Conservation (phyloP, 2,888 invertebrate species). For the Hypercompe scribonia region DNA sequence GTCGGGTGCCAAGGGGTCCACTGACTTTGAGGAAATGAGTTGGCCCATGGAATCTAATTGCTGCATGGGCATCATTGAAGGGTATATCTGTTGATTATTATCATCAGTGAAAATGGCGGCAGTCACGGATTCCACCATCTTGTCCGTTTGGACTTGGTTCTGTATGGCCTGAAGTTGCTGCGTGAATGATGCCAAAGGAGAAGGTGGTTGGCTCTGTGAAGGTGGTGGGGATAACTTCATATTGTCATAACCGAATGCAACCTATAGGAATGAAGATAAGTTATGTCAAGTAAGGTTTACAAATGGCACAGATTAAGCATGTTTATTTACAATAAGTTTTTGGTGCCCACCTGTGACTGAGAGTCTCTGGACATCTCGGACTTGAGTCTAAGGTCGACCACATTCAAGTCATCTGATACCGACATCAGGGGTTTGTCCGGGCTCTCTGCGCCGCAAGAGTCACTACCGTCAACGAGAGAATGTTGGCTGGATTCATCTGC, state of each 20-base stretch:
- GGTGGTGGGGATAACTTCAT: constrained; percentile 86
- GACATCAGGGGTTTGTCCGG: constrained; percentile 56
- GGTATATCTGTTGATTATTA: constrained; percentile 72
- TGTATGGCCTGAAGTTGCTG: constrained; percentile 82
- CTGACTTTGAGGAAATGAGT: constrained; percentile 67
- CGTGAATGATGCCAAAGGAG: constrained; percentile 75
- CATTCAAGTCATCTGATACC: constrained; percentile 79
- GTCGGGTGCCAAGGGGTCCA: constrained; percentile 64
- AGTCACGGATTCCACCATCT: constrained; percentile 84
- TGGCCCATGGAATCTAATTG: constrained; percentile 58
- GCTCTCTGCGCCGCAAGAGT: constrained; percentile 68
- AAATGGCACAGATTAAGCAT: not conserved
- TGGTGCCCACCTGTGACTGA: constrained; percentile 60
- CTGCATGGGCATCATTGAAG: constrained; percentile 63
- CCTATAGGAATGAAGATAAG: constrained; percentile 50
- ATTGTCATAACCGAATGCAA: constrained; percentile 76
- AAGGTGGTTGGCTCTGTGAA: constrained; percentile 72
- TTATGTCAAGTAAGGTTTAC: not conserved
- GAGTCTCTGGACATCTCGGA: constrained; percentile 79
- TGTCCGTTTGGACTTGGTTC: constrained; percentile 83
- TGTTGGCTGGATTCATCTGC: constrained; percentile 91
- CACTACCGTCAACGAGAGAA: constrained; percentile 79
- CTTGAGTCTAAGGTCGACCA: constrained; percentile 91
- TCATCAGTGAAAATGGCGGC: constrained; percentile 82
- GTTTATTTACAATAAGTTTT: not conserved